Conservation (phyloP, 2,797 vertebrate genomes). For the Lagorchestes hirsutus region DNA sequence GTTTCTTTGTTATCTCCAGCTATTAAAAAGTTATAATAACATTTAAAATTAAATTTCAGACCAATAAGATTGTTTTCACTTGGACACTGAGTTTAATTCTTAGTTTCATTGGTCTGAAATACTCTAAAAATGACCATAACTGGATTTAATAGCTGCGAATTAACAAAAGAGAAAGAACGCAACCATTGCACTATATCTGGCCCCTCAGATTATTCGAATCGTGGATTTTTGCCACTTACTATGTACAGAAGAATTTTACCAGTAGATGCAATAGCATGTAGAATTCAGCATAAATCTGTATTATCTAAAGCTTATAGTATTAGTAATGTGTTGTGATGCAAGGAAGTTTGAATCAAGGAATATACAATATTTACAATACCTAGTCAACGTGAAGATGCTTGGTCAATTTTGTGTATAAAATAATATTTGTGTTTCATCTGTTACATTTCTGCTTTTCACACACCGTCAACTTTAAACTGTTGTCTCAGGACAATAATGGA, state of each 20-base stretch:
- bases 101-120: slow-evolving; percentile 21
- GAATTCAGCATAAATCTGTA: background rate
- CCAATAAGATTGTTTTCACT: background rate
- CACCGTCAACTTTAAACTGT: background rate
- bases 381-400: slow-evolving; percentile 35
- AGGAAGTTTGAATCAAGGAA: background rate
- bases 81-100: slow-evolving; percentile 38
- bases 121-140: slow-evolving; percentile 1
- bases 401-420: slow-evolving; percentile 11
- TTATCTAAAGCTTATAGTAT: slow-evolving; percentile 6
- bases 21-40: background rate
- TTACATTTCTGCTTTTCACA: slow-evolving; percentile 23
- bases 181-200: background rate
- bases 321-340: background rate
- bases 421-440: slow-evolving; percentile 47
- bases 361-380: background rate
- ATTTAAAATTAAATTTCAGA: background rate
- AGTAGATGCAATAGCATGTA: slow-evolving; percentile 13
- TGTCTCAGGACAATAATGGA: slow-evolving; percentile 19
- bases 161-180: slow-evolving; percentile 15
- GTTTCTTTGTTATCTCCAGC: background rate
- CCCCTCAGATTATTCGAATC: background rate
- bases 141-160: slow-evolving; percentile 43
- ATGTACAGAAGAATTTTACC: slow-evolving; percentile 17
- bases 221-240: slow-evolving; percentile 11